Conservation (phyloP, 2,797 vertebrate species). For the Remorina albescens region DNA sequence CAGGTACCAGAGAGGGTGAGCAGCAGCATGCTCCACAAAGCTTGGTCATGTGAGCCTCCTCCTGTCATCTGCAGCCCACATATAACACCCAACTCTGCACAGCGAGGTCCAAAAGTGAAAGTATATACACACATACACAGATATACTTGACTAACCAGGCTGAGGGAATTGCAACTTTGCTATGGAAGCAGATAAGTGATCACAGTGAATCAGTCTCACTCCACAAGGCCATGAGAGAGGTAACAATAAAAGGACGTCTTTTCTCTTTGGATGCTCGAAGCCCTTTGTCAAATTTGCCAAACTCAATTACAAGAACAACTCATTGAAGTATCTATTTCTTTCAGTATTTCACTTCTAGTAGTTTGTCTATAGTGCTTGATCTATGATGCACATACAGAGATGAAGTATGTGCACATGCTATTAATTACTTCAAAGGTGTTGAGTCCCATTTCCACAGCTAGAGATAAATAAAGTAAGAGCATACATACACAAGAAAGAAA, state of each 20-base stretch:
- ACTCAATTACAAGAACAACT: background rate
- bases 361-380: background rate
- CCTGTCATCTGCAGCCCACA: conserved; percentile 21
- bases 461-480: background rate
- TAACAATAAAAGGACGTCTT: background rate
- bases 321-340: background rate
- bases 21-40: conserved; percentile 1
- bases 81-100: background rate
- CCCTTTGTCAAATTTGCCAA: background rate
- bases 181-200: conserved; percentile 5
- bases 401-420: background rate
- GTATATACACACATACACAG: background rate
- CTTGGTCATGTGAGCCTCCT: conserved; percentile 8
- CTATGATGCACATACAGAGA: background rate
- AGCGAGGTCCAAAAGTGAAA: too few species aligned
- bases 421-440: background rate
- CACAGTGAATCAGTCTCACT: conserved; percentile 14
- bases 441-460: background rate
- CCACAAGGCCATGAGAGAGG: background rate
- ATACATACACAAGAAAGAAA: too few species aligned
- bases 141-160: background rate
- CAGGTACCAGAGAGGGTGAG: conserved; percentile 3
- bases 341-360: background rate
- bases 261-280: background rate
- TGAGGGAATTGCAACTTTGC: conserved; percentile 3